Conservation (phyloP, 1,140 invertebrate genomes). For the Ridgeia piscesae region DNA sequence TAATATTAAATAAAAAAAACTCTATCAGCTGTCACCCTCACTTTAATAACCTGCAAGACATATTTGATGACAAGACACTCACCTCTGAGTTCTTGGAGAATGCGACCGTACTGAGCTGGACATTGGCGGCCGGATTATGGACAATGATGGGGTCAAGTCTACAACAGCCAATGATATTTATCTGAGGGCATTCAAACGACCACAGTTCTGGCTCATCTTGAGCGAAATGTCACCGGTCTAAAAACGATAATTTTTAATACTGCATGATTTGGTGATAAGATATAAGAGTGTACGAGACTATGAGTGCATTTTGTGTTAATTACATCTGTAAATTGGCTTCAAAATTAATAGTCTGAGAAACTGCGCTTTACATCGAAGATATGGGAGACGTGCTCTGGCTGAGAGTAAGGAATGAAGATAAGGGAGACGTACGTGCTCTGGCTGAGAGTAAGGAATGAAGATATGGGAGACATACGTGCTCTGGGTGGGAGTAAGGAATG, state of each 20-base stretch:
- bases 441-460: neutral
- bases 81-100: slow-evolving; percentile 56
- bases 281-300: neutral
- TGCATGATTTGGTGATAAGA: neutral
- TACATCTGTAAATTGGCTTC: no score
- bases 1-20: no score
- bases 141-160: slow-evolving; percentile 54
- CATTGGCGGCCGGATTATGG: slow-evolving; percentile 41
- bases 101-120: slow-evolving; percentile 48
- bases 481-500: neutral
- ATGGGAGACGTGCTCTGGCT: neutral
- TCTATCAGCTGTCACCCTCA: no score
- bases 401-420: neutral
- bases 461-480: neutral
- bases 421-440: neutral
- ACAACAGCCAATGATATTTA: slow-evolving; percentile 12
- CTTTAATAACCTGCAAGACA: no score
- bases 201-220: neutral
- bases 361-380: no score
- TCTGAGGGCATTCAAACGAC: neutral
- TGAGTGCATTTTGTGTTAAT: no score
- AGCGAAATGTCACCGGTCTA: neutral
- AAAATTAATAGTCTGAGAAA: no score
- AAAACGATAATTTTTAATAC: neutral
- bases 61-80: slow-evolving; percentile 26